Base-by-base conservation (phyloP, 2,113 vertebrate genomes). In the Lophochroa leadbeateri region DNA sequence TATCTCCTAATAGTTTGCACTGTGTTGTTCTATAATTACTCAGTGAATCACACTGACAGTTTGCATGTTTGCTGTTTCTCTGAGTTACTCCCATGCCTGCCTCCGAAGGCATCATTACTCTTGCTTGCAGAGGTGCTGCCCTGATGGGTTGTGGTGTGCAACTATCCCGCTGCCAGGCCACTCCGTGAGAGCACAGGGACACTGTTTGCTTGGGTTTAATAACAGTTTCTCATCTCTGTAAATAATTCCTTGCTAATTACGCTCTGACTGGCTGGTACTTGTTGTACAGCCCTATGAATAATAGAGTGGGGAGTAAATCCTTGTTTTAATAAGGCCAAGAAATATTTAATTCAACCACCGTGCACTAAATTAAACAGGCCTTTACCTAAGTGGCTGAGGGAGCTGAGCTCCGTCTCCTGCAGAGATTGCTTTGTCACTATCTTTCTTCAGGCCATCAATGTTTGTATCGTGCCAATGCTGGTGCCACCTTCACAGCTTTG, bases 1-100 rank as follows among this genome's bases (percentile, higher is more conserved):
- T 90, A 93, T 97, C 94, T 77, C 72, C 95, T 96, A 95, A 92
- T 94, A 96, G 96, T 95, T 95, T 91, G 77, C 92, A 75, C 82
- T 68, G 94, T 84, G 91, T 96, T 96, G 28, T 94, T 95, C 94
- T 15, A 7, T 83, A 95, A 97, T 97, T 97, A 96, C 96, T 93
- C 93, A 5, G 82, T 97, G 97, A 95, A 92, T 93, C 96, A 97
- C 5, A 6, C 92, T 95, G 96, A 93, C 94, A 95, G 78, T 84
- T 52, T 60, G 64, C 82, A 13, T 78, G 93, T 78, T 88, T 94
- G 86, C 82, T 39, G 58, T 74, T 82, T 16, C 79, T 13, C 17
- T 68, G 88, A 60, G 33, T 84, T 94, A 64, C 94, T 94, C 94
- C 87, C 69, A 3, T 63, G 41, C 84, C 94, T 94, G 93, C 77